Percentiles rank a stretch among this genome's conserved stretches.
Evolutionary conservation across 2,797 vertebrate species (phyloP).

Genomic region (Falco novaeseelandiae): DNA sequence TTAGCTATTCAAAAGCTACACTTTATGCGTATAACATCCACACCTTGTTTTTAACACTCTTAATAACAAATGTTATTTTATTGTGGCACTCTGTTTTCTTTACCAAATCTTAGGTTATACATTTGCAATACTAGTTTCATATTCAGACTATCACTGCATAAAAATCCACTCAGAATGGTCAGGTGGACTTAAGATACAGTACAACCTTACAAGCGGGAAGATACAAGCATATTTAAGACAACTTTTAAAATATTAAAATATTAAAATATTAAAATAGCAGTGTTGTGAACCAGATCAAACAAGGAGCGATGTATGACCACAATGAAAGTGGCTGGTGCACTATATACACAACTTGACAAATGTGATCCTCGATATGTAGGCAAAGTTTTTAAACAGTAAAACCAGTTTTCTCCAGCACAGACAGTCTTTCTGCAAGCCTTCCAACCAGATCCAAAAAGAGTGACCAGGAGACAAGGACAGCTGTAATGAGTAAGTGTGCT

Average conservation of each 20-base stretch:
- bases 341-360: conserved; percentile 41
- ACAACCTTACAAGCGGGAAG: conserved; percentile 30
- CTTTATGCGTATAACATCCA: conserved; percentile 19
- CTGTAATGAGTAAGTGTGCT: conserved; percentile 19
- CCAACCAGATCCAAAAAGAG: conserved; percentile 7
- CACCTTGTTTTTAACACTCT: conserved; percentile 45
- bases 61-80: background rate
- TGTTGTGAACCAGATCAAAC: conserved; percentile 49
- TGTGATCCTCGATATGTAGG: conserved; percentile 16
- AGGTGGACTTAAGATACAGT: conserved; percentile 27
- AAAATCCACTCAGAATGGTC: conserved; percentile 35
- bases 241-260: conserved; percentile 44
- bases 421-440: background rate
- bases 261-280: conserved; percentile 54
- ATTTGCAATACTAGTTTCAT: background rate
- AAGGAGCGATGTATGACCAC: conserved; percentile 26
- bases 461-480: conserved; percentile 52
- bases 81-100: conserved; percentile 26
- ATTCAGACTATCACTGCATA: conserved; percentile 16
- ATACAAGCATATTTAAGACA: conserved; percentile 61
- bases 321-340: conserved; percentile 51
- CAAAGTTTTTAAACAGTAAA: conserved; percentile 33
- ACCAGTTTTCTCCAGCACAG: conserved; percentile 33
- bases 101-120: background rate
- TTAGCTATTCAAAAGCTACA: conserved; percentile 27